Evolutionary conservation across 2,888 invertebrate species (phyloP).

Genomic region (Metopia argyrocephala): DNA sequence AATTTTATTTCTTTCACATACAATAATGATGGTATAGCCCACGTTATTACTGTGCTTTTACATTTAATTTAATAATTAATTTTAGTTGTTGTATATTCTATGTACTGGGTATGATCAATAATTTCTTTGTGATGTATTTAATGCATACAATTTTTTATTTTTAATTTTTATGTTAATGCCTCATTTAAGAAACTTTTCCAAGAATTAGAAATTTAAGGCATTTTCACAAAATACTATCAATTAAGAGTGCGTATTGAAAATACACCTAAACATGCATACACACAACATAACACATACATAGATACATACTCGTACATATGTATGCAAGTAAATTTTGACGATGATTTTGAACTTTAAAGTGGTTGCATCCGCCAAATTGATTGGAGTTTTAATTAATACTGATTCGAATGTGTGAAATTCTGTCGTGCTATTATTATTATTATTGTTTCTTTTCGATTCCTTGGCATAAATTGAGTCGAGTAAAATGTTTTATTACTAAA

Average conservation of each 20-base stretch:
- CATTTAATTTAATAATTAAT: neutral
- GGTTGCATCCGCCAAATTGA: conserved; percentile 60
- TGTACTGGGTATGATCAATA: neutral
- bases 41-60: neutral
- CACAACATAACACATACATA: neutral
- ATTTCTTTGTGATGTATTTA: neutral
- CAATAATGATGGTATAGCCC: no score
- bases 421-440: no score
- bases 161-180: neutral
- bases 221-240: conserved; percentile 40
- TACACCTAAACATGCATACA: no score
- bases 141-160: neutral
- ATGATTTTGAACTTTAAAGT: conserved; percentile 62
- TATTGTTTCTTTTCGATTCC: neutral
- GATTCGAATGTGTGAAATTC: conserved; percentile 23
- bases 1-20: no score
- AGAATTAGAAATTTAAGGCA: conserved; percentile 61
- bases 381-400: conserved; percentile 45
- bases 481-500: neutral
- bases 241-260: conserved; percentile 29
- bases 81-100: no score
- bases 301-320: neutral
- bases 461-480: neutral
- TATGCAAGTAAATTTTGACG: neutral
- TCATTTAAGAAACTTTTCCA: conserved; percentile 32